These are phyloP conservation scores for Macroglossus sobrinus DNA, from an alignment of 2,113 vertebrate genomes.

Conservation along the genomic window DNA sequence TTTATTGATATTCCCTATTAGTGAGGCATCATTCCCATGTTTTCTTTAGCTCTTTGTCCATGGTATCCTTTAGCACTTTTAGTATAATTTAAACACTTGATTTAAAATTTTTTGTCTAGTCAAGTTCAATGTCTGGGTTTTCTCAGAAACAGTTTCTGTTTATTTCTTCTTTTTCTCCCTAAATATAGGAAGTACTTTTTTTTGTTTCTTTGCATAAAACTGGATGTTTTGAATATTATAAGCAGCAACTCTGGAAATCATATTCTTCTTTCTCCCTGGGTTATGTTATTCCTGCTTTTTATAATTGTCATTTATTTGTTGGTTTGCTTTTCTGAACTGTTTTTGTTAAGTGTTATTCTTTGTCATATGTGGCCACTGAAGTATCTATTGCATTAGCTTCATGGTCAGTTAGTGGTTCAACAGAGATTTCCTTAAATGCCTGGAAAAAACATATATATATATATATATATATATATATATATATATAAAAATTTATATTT, in stretches of 20 bases:
- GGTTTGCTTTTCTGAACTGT: background rate
- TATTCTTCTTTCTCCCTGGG: background rate
- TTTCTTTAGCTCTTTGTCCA: background rate
- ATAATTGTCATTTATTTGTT: background rate
- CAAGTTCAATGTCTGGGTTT: background rate
- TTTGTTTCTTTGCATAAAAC: background rate
- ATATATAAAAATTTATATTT: too few species aligned
- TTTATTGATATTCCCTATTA: background rate
- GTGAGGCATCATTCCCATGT: background rate
- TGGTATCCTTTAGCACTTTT: background rate
- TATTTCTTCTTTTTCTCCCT: background rate
- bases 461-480: too few species aligned
- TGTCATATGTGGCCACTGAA: background rate
- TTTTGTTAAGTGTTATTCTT: background rate
- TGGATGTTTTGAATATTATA: background rate
- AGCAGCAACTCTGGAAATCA: background rate
- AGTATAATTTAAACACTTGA: background rate
- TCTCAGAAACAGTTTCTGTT: background rate
- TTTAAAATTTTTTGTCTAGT: background rate
- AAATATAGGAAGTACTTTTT: background rate
- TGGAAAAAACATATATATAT: background rate
- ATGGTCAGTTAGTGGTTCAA: background rate
- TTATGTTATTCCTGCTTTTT: background rate
- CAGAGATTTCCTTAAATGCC: background rate
- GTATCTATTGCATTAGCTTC: background rate